Percentiles rank a stretch among this genome's conserved stretches.
These are phyloP conservation scores for Lepisosteus oculatus DNA, from an alignment of 2,113 vertebrate species.

Conservation along the genomic window DNA sequence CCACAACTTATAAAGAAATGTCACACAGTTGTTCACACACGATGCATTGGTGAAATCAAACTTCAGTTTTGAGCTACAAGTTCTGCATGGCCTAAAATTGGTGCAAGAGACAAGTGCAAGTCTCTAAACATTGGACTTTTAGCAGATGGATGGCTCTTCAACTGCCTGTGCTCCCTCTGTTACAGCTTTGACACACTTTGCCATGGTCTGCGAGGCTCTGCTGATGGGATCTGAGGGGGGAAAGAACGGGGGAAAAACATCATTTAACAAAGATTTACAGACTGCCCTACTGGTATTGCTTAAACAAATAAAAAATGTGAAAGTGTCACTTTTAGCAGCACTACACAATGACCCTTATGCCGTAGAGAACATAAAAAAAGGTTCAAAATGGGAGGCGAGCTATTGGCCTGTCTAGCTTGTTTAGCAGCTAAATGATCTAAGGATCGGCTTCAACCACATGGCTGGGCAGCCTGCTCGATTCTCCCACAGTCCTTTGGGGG, in stretches of 20 bases:
- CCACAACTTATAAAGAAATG: neutral
- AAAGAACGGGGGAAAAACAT: neutral
- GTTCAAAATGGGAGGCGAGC: no score
- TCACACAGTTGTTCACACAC: slow-evolving; percentile 1
- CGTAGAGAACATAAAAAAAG: no score
- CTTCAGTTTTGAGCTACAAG: neutral
- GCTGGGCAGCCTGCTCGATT: no score
- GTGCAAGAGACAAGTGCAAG: neutral
- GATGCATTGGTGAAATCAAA: neutral
- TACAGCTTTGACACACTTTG: slow-evolving; percentile 93
- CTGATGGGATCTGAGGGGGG: slow-evolving; percentile 83
- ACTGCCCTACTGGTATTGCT: no score
- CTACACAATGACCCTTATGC: no score
- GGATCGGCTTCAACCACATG: no score
- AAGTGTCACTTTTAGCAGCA: no score
- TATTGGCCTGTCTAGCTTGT: no score
- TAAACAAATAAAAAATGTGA: no score
- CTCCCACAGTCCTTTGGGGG: no score
- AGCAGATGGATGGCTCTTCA: slow-evolving; percentile 74
- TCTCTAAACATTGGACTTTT: slow-evolving; percentile 11
- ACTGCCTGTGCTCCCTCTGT: slow-evolving; percentile 84
- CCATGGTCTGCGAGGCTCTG: slow-evolving; percentile 97
- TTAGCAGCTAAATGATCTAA: no score
- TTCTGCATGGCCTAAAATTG: neutral
- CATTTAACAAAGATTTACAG: neutral